These are phyloP conservation scores for Saxicola maurus DNA, from an alignment of 2,797 vertebrate genomes.

Conservation along the genomic window DNA sequence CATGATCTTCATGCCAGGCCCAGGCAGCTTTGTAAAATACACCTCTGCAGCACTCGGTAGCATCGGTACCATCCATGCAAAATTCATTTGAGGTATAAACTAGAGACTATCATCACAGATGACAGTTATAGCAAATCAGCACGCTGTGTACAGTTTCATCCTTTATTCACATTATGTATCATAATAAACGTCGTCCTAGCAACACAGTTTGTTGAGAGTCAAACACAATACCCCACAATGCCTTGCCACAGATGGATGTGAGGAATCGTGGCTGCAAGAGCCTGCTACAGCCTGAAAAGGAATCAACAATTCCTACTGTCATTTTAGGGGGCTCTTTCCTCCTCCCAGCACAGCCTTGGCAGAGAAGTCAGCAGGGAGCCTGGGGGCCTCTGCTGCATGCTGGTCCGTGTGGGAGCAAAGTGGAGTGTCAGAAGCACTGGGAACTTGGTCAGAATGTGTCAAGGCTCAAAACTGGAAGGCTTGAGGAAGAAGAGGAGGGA, in stretches of 20 bases:
- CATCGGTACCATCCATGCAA: constrained; percentile 3
- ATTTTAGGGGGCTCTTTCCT: background rate
- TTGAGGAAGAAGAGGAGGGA: background rate
- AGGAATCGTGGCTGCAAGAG: background rate
- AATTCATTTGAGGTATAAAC: constrained; percentile 56
- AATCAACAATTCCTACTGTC: background rate
- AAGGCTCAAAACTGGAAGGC: background rate
- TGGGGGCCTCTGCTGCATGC: rapidly evolving
- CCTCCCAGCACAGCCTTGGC: background rate
- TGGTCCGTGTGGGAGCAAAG: rapidly evolving
- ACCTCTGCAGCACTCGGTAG: constrained; percentile 33
- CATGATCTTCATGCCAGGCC: constrained; percentile 73
- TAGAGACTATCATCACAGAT: constrained; percentile 47
- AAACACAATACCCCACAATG: constrained; percentile 20
- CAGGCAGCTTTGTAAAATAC: constrained; percentile 68
- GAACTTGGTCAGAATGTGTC: background rate
- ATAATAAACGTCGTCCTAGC: constrained; percentile 58
- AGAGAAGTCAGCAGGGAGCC: background rate
- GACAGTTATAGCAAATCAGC: constrained; percentile 65
- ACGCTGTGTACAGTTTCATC: constrained; percentile 38
- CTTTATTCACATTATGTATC: constrained; percentile 63
- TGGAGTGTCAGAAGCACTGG: background rate
- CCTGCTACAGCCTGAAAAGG: background rate
- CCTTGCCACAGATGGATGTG: background rate
- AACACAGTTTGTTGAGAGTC: constrained; percentile 39